A percentile compares a stretch with the other conserved stretches of the same genome.
Evolutionary conservation across 2,888 invertebrate species (phyloP).

Genomic region (Ichneumon xanthorius): DNA sequence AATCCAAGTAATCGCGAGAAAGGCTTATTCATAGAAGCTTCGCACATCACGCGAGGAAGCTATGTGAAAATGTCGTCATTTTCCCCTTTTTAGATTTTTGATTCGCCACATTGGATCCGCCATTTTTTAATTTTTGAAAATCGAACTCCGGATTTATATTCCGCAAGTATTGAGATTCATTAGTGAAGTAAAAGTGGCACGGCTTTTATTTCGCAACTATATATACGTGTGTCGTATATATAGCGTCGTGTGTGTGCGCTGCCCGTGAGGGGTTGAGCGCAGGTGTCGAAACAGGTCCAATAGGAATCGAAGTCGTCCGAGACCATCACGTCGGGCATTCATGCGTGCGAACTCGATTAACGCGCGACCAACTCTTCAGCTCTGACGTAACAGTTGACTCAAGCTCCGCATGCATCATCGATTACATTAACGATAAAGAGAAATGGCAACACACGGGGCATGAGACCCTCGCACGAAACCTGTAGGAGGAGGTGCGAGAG

Average conservation of each 20-base stretch:
- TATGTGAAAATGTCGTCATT: no score
- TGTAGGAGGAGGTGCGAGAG: not conserved
- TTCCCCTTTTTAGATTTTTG: not conserved
- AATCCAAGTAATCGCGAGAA: no score
- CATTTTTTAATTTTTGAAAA: not conserved
- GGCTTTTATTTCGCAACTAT: not conserved
- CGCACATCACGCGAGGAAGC: no score
- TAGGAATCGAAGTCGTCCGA: conserved; percentile 1
- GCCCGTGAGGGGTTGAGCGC: not conserved
- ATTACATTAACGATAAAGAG: conserved; percentile 15
- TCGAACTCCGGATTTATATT: no score
- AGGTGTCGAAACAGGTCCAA: not conserved
- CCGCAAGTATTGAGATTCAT: no score
- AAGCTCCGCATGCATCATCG: not conserved
- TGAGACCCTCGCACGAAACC: not conserved
- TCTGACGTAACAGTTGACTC: conserved; percentile 10
- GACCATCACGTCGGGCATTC: not conserved
- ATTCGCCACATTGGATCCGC: not conserved
- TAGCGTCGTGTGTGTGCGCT: no score
- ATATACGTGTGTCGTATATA: not conserved
- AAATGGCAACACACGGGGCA: not conserved
- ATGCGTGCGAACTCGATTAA: conserved; percentile 6
- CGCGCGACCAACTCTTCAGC: not conserved
- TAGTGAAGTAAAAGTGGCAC: no score
- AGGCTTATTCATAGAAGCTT: no score